These are phyloP conservation scores for Pangasianodon gigas DNA, from an alignment of 2,113 vertebrate species.

Conservation along the genomic window DNA sequence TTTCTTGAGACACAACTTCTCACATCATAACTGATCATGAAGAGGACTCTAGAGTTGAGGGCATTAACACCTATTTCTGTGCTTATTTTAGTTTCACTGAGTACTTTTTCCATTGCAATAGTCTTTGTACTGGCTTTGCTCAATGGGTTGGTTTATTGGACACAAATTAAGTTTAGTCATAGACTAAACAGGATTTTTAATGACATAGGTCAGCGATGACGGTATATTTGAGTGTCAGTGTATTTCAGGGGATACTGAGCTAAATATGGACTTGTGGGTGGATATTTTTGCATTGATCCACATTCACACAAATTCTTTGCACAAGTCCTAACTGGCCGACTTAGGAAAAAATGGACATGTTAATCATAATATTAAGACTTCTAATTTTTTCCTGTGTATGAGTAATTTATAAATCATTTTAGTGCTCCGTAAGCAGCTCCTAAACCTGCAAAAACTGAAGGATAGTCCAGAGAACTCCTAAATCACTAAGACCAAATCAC, in stretches of 20 bases:
- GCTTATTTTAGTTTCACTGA: constrained; percentile 9
- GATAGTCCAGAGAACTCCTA: not conserved
- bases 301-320: not conserved
- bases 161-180: not conserved
- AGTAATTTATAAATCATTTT: not conserved
- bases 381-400: not conserved
- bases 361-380: not conserved
- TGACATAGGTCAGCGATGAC: not conserved
- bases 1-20: not conserved
- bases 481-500: not conserved
- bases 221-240: not conserved
- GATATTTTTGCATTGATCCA: not conserved
- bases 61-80: constrained; percentile 13
- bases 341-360: not conserved
- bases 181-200: constrained; percentile 39
- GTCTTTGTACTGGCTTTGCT: constrained; percentile 4
- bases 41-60: not conserved
- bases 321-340: not conserved
- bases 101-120: constrained; percentile 18
- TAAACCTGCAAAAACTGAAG: not conserved
- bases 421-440: not conserved
- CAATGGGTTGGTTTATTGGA: not conserved
- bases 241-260: not conserved
- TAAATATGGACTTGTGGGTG: not conserved
- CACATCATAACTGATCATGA: not conserved